Evolutionary conservation across 2,113 vertebrate species (phyloP).

Genomic region (Pithys albifrons): DNA sequence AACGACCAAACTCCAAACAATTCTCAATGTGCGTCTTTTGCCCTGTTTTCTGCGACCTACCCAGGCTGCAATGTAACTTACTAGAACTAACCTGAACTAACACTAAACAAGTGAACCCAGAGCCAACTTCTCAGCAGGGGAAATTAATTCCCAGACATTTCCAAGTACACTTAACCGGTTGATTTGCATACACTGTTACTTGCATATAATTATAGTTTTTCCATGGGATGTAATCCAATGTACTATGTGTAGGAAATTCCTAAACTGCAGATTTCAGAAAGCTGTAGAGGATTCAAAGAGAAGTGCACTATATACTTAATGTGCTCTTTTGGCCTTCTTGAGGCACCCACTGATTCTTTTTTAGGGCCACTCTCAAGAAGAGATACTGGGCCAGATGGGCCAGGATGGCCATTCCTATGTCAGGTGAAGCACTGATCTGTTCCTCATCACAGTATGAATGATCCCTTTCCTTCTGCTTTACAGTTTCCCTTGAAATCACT

Average conservation of each 20-base stretch:
- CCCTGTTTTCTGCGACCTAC: background rate
- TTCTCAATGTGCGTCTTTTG: background rate
- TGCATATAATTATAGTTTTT: background rate
- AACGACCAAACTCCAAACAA: background rate
- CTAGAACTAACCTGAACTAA: background rate
- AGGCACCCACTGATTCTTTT: background rate
- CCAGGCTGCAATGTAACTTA: background rate
- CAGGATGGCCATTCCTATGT: background rate
- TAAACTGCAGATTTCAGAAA: background rate
- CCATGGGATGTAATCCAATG: background rate
- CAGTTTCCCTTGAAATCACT: background rate
- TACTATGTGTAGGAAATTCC: background rate
- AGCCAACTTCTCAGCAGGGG: background rate
- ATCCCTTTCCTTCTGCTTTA: background rate
- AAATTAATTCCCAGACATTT: background rate
- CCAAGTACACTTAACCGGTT: background rate
- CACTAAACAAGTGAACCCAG: background rate
- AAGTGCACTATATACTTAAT: background rate
- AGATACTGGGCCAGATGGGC: background rate
- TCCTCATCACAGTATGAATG: background rate
- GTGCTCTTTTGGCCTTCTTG: background rate
- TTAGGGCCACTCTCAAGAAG: background rate
- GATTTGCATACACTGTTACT: background rate
- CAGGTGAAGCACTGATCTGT: background rate
- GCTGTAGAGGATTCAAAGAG: background rate